Conservation (phyloP, 2,113 vertebrate species). For the Tychaedon coryphoeus region DNA sequence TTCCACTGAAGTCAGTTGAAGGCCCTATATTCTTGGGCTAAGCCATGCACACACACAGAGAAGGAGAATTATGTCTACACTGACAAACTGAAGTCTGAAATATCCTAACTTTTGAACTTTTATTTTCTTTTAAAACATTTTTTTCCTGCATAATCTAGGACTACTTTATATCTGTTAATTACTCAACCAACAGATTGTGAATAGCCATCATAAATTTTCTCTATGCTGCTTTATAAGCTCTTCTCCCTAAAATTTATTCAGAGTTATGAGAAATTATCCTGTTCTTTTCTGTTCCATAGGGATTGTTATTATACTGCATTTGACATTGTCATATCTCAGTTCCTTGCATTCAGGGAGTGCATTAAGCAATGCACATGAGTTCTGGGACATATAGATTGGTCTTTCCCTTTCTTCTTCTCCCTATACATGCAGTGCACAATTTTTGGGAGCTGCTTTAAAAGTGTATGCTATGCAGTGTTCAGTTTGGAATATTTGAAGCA, state of each 20-base stretch:
- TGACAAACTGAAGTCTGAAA: not conserved
- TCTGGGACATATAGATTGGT: not conserved
- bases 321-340: not conserved
- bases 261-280: not conserved
- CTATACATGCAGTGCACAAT: accelerated
- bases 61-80: not conserved
- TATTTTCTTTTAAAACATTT: not conserved
- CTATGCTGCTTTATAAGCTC: not conserved
- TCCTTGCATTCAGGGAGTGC: not conserved
- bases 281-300: not conserved
- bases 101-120: not conserved
- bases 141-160: not conserved
- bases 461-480: not conserved
- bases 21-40: not conserved
- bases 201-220: not conserved
- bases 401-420: not conserved
- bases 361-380: not conserved
- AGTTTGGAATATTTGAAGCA: not conserved
- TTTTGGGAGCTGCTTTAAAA: not conserved
- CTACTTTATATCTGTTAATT: not conserved
- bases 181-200: not conserved
- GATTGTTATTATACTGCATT: not conserved
- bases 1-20: not conserved
- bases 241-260: not conserved
- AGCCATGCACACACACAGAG: not conserved